Percentiles rank a stretch among this genome's conserved stretches.
These are phyloP conservation scores for Pandemis cinnamomeana DNA, from an alignment of 2,888 invertebrate species.

Conservation along the genomic window DNA sequence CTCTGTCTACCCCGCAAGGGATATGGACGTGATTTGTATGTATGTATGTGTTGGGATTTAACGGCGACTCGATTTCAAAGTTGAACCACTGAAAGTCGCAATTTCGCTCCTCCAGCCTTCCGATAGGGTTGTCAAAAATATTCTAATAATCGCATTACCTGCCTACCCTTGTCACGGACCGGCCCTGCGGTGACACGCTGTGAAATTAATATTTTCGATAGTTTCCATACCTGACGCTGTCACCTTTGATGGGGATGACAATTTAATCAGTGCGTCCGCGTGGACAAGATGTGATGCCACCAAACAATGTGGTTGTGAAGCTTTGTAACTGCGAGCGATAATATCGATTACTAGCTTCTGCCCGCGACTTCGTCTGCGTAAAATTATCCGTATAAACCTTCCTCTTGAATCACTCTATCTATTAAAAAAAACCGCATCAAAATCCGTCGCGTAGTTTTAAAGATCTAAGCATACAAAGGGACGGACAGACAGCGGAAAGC, in stretches of 20 bases:
- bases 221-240: slow-evolving; percentile 12
- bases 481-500: no score
- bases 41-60: no score
- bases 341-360: no score
- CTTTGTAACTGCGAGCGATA: background rate
- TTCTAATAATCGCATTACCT: slow-evolving; percentile 25
- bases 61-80: background rate
- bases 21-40: no score
- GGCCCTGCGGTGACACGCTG: slow-evolving; percentile 16
- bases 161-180: slow-evolving; percentile 26
- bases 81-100: background rate
- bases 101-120: background rate
- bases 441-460: no score
- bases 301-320: background rate
- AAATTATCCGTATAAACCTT: no score
- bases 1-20: no score
- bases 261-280: slow-evolving; percentile 1
- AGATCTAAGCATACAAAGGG: no score
- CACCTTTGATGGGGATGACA: background rate
- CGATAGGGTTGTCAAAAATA: slow-evolving; percentile 36
- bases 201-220: slow-evolving; percentile 37
- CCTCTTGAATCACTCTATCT: no score
- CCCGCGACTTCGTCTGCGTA: no score
- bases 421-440: no score
- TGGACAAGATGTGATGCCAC: background rate